Evolutionary conservation across 2,888 invertebrate species (phyloP).

Genomic region (Coecobrya sp.): DNA sequence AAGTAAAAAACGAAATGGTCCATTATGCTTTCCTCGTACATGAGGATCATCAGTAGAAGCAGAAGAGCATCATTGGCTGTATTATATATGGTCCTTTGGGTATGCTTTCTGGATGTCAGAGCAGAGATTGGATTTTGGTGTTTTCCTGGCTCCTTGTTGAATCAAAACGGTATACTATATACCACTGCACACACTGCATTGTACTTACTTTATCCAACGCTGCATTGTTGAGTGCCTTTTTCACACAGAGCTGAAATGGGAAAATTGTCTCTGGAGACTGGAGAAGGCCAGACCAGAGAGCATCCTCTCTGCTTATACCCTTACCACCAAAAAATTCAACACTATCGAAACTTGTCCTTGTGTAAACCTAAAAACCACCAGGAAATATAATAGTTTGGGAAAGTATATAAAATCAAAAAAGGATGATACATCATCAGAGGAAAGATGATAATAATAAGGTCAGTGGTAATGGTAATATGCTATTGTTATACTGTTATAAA

Average conservation of each 20-base stretch:
- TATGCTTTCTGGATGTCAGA: conserved; percentile 84
- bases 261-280: conserved; percentile 85
- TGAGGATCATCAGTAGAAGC: not conserved
- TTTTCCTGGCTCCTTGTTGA: conserved; percentile 66
- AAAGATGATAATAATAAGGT: conserved; percentile 67
- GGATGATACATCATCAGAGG: conserved; percentile 29
- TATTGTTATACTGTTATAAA: conserved; percentile 46
- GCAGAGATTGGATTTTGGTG: conserved; percentile 86
- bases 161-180: conserved; percentile 44
- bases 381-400: conserved; percentile 40
- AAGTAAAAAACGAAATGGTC: conserved; percentile 24
- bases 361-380: conserved; percentile 39
- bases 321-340: not conserved
- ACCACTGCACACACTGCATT: not conserved
- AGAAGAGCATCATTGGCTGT: conserved; percentile 64
- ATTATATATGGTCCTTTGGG: conserved; percentile 74
- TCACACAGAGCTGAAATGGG: conserved; percentile 76
- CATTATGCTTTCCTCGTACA: conserved; percentile 18
- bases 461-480: conserved; percentile 66
- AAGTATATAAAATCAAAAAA: conserved; percentile 31
- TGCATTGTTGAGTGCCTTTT: conserved; percentile 74
- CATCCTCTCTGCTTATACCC: no score
- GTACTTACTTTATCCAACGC: not conserved
- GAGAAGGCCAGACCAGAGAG: conserved; percentile 21
- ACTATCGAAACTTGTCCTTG: not conserved